Evolutionary conservation across 1,140 invertebrate genomes (phyloP).

Genomic region (Ylistrum balloti): DNA sequence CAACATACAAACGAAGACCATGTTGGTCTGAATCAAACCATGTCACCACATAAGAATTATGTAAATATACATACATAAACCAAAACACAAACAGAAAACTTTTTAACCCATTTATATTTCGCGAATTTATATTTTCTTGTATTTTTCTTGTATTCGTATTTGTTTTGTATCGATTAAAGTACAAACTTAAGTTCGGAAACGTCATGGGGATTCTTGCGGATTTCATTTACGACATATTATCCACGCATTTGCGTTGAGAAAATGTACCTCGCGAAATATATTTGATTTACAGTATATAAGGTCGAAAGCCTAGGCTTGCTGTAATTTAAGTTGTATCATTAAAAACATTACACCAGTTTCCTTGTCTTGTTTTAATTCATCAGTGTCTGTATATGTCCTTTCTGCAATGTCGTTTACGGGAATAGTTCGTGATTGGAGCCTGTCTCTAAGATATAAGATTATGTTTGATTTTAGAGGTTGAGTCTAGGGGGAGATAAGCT

Average conservation of each 20-base stretch:
- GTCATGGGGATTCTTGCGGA: not conserved
- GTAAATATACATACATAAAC: not conserved
- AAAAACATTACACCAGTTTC: not conserved
- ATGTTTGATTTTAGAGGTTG: too few relatives aligned
- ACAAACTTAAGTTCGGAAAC: too few relatives aligned
- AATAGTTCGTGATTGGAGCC: too few relatives aligned
- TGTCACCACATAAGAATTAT: not conserved
- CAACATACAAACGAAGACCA: not conserved
- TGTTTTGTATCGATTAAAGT: not conserved
- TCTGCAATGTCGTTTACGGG: too few relatives aligned
- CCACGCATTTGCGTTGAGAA: not conserved
- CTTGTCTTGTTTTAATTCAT: too few relatives aligned
- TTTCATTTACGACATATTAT: not conserved
- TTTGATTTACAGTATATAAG: not conserved
- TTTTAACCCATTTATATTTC: slow-evolving; percentile 18
- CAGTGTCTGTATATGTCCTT: too few relatives aligned
- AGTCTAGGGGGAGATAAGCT: too few relatives aligned
- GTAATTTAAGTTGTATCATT: slow-evolving; percentile 36
- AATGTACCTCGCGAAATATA: not conserved
- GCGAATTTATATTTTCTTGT: not conserved
- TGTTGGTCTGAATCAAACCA: not conserved
- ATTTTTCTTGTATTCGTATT: not conserved
- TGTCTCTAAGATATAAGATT: too few relatives aligned
- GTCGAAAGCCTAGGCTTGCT: slow-evolving; percentile 2
- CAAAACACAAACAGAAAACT: not conserved